A percentile compares a stretch with the other conserved stretches of the same genome.
These are phyloP conservation scores for Musca domestica DNA, from an alignment of 1,140 invertebrate genomes.

Conservation along the genomic window DNA sequence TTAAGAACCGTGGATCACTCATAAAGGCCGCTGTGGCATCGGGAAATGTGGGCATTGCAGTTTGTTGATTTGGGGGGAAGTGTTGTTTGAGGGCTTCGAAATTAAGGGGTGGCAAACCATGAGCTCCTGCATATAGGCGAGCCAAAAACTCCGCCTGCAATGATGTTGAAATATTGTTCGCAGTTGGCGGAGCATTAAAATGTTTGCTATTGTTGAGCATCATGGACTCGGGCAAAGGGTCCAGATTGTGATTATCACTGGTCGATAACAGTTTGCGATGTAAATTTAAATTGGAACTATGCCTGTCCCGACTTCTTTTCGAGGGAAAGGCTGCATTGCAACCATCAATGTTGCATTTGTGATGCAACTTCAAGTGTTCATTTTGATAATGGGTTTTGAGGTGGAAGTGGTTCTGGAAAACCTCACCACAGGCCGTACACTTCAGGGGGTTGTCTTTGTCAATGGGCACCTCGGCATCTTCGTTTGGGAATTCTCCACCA, in stretches of 20 bases:
- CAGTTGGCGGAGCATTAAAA: slow-evolving; percentile 29
- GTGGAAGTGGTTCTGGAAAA: slow-evolving; percentile 93
- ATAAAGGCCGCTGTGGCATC: slow-evolving; percentile 46
- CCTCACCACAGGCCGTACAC: slow-evolving; percentile 88
- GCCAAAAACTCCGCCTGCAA: slow-evolving; percentile 79
- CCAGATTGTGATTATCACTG: slow-evolving; percentile 57
- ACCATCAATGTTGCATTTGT: slow-evolving; percentile 93
- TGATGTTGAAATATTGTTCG: slow-evolving; percentile 44
- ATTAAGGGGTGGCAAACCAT: slow-evolving; percentile 55
- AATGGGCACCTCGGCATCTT: slow-evolving; percentile 76
- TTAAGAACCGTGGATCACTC: slow-evolving; percentile 48
- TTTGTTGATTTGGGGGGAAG: slow-evolving; percentile 32
- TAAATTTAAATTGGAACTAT: slow-evolving; percentile 88
- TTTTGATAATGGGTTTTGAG: slow-evolving; percentile 95
- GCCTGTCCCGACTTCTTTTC: slow-evolving; percentile 86
- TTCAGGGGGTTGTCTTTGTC: slow-evolving; percentile 72
- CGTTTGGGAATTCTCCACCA: slow-evolving; percentile 14
- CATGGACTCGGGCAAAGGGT: slow-evolving; percentile 48
- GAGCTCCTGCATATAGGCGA: slow-evolving; percentile 74
- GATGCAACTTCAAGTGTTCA: slow-evolving; percentile 93
- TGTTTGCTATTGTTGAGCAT: slow-evolving; percentile 54
- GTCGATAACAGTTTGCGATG: slow-evolving; percentile 85
- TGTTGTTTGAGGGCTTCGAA: slow-evolving; percentile 60
- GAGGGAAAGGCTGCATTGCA: slow-evolving; percentile 95
- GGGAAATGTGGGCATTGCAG: slow-evolving; percentile 31